Conservation (phyloP, 92 coral and sea anemone genomes). For the Bergia puertoricense region DNA sequence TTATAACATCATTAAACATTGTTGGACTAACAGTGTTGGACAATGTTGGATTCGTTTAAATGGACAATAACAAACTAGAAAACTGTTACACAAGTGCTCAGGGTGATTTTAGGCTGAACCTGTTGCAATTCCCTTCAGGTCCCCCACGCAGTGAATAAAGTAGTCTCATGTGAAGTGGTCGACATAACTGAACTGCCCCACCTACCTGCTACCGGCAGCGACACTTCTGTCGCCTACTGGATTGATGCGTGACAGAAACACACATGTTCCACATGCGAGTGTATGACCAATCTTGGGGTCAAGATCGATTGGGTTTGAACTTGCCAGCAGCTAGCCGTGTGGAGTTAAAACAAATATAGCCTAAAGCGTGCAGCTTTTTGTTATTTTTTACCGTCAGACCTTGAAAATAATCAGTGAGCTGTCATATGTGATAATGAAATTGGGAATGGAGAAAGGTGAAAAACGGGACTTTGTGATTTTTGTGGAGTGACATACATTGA, state of each 20-base stretch:
- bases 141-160: slow-evolving; percentile 47
- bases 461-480: background rate
- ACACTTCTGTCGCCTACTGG: slow-evolving; percentile 62
- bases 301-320: background rate
- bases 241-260: slow-evolving; percentile 52
- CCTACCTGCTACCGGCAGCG: slow-evolving; percentile 48
- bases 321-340: too few relatives aligned
- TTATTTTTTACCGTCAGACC: background rate
- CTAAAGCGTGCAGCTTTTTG: background rate
- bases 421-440: background rate
- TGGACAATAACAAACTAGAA: too few relatives aligned
- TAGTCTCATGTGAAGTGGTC: slow-evolving; percentile 78
- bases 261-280: background rate
- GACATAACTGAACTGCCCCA: slow-evolving; percentile 79
- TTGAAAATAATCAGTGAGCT: too few relatives aligned
- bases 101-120: too few relatives aligned
- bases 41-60: too few relatives aligned
- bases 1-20: too few relatives aligned
- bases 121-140: slow-evolving; percentile 45
- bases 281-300: background rate
- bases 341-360: background rate
- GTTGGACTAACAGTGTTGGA: too few relatives aligned
- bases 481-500: background rate
- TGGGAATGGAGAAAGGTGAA: background rate
- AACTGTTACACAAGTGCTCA: too few relatives aligned